These are phyloP conservation scores for Diachasma alloeum DNA, from an alignment of 1,140 invertebrate genomes.

Conservation along the genomic window DNA sequence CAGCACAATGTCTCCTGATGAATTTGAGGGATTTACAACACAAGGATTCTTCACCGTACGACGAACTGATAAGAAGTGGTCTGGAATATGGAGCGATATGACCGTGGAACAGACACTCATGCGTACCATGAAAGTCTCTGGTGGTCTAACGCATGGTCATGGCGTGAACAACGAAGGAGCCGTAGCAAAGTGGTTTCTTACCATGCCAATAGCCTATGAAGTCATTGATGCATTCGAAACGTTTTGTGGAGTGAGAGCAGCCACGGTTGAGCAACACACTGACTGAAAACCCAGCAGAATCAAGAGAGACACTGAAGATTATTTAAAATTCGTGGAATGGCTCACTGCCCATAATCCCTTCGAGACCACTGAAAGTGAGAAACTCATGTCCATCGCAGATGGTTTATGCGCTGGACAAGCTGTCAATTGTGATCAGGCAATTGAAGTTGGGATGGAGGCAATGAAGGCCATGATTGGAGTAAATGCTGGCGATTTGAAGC, in stretches of 20 bases:
- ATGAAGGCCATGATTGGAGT: constrained; percentile 10
- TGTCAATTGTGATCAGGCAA: constrained; percentile 42
- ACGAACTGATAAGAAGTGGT: constrained; percentile 55
- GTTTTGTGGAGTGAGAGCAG: constrained; percentile 24
- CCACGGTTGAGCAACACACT: constrained; percentile 36
- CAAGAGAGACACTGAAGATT: constrained; percentile 43
- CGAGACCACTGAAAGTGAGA: too few species aligned
- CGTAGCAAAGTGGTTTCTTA: constrained; percentile 28
- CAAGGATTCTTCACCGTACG: constrained; percentile 47
- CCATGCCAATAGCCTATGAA: not conserved
- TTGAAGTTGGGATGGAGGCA: constrained; percentile 38
- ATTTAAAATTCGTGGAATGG: constrained; percentile 20
- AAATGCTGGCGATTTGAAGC: not conserved
- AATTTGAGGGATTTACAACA: not conserved
- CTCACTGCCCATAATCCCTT: not conserved
- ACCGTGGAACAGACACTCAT: constrained; percentile 54
- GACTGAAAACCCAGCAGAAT: constrained; percentile 41
- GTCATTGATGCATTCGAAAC: constrained; percentile 35
- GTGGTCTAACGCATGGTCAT: constrained; percentile 47
- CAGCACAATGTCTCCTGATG: too few species aligned
- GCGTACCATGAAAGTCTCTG: constrained; percentile 50
- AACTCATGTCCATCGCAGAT: too few species aligned
- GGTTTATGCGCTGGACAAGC: too few species aligned
- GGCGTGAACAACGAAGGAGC: constrained; percentile 45
- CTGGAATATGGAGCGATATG: constrained; percentile 55